Percentiles rank a stretch among this genome's conserved stretches.
These are phyloP conservation scores for Synergus itoensis DNA, from an alignment of 2,888 invertebrate genomes.

Conservation along the genomic window DNA sequence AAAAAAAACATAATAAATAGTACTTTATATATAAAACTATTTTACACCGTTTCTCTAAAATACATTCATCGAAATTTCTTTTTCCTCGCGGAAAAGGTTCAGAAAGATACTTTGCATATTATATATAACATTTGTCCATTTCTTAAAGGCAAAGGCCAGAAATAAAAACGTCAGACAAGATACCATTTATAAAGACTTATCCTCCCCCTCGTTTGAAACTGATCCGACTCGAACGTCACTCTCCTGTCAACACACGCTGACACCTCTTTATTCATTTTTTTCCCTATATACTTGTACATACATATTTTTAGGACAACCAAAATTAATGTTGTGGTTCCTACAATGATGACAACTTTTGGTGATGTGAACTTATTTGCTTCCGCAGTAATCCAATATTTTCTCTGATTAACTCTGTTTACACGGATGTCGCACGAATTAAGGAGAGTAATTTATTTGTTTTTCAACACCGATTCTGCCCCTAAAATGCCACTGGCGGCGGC, in stretches of 20 bases:
- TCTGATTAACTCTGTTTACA: constrained; percentile 65
- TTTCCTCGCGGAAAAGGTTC: neutral
- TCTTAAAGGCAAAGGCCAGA: neutral
- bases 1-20: neutral
- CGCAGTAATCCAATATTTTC: constrained; percentile 60
- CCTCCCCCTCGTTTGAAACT: constrained; percentile 21
- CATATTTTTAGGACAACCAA: neutral
- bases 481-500: constrained; percentile 35
- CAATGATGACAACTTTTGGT: neutral
- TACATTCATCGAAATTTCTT: neutral
- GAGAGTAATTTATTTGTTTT: constrained; percentile 62
- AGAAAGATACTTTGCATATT: neutral
- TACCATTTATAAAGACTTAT: constrained; percentile 30
- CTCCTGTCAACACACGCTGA: constrained; percentile 17
- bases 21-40: neutral
- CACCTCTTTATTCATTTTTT: constrained; percentile 24
- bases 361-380: neutral
- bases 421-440: constrained; percentile 59
- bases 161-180: constrained; percentile 32
- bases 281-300: neutral
- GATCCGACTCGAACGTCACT: constrained; percentile 40
- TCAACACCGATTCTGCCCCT: constrained; percentile 36
- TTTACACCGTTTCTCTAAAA: neutral
- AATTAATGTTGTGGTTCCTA: neutral
- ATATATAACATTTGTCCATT: neutral